Evolutionary conservation across 2,888 invertebrate genomes (phyloP), one percentile per base, ranked within the genome.

Genomic region (Nemotelus pantherinus): DNA sequence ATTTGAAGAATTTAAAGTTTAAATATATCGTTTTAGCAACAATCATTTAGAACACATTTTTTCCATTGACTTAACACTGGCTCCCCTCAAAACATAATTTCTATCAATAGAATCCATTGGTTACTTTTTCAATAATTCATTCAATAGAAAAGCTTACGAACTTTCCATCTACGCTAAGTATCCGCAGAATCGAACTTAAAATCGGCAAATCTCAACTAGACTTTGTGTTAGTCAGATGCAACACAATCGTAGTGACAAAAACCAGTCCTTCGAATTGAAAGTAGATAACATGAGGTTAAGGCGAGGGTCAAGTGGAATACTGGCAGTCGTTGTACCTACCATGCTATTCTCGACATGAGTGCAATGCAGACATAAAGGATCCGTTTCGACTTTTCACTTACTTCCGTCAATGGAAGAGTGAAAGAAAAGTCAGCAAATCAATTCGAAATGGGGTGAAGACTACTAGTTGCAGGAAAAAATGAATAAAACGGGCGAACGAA

Each of bases 401-500:
- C 9, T 7, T 7, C 5, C 50, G 9, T 1, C 50, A 50, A 50
- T 5, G 50, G 9, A 7, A 50, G 1, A 58, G 41, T 5, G 39
- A 63, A 43, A 3, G 63, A 63, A 41, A 25, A 63, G 63, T 39
- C 41, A 41, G 63, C 63, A 63, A 63, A 63, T 63, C 63, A 63
- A 63, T 4, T 25, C 2, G 43, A 63, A 41, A 25, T 25, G 43
- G 63, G 41, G 39, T 43, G 41, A 1, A 39, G 2, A 43, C 63
- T 63, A 43, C 63, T 63, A 9, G 63, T 63, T 5, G 63, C 43
- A 43, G 4, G 63, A 5, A 6, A 9, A 41, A 5, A 2, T 1
- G 50, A 9, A 1, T 50, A 5, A 50, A 50, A 9, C 50, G 9
- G 1, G 9, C 50, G 50, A 25, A 25, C 25, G 25, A 25, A 25